Percentiles rank a stretch among this genome's conserved stretches.
These are phyloP conservation scores for Sinocyclocheilus anshuiensis DNA, from an alignment of 2,113 vertebrate species.

Conservation along the genomic window DNA sequence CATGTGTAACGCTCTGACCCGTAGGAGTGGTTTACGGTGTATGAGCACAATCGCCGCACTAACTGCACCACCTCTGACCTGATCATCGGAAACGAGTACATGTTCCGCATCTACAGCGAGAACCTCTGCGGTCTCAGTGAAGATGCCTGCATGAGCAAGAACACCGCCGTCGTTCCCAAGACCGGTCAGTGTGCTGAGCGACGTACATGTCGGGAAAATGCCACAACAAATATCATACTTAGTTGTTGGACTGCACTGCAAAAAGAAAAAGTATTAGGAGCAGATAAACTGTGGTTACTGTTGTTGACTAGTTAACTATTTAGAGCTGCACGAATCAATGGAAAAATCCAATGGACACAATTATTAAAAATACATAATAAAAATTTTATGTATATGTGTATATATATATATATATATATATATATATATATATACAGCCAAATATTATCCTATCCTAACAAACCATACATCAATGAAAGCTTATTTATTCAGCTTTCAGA, in stretches of 20 bases:
- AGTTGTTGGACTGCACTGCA: too few species aligned
- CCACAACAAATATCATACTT: too few species aligned
- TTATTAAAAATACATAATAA: too few species aligned
- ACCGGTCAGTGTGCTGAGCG: slow-evolving; percentile 67
- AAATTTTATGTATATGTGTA: too few species aligned
- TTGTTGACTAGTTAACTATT: not conserved
- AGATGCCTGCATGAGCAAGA: slow-evolving; percentile 75
- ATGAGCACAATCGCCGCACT: slow-evolving; percentile 82
- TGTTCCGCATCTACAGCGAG: slow-evolving; percentile 85
- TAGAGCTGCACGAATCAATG: not conserved
- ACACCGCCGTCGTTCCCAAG: slow-evolving; percentile 83
- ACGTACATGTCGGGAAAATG: not conserved
- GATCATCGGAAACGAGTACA: slow-evolving; percentile 88
- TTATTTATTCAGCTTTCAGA: too few species aligned
- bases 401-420: too few species aligned
- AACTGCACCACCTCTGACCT: slow-evolving; percentile 85
- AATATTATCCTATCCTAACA: too few species aligned
- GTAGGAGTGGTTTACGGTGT: slow-evolving; percentile 89
- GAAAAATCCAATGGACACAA: not conserved
- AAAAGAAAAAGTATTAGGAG: too few species aligned
- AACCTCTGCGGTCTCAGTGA: slow-evolving; percentile 87
- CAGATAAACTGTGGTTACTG: not conserved
- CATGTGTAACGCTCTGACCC: not conserved
- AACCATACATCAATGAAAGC: too few species aligned
- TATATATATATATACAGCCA: too few species aligned